Base-by-base conservation (phyloP, 1,140 invertebrate species). In the Atta texana region DNA sequence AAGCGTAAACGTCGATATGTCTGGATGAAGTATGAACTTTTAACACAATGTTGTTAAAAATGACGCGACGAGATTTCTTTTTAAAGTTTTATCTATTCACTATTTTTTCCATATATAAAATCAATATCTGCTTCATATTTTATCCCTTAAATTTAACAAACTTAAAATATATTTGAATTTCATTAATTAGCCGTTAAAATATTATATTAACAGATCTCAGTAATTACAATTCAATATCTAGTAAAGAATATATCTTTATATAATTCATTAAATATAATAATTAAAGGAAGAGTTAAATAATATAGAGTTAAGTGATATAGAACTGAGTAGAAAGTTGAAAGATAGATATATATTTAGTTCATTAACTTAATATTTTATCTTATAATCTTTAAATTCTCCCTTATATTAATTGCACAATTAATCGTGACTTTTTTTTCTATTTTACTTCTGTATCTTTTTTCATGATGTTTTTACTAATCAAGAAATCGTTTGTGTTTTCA, bases 401-500 rank as follows among this genome's bases (percentile, higher is more conserved):
- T 16, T 12, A 24, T 44, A 21, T 51, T 53, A 28, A 39, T 55
- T 21, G 51, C 51, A 53, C 18, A 49, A 31, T 77, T 28, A 28
- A 44, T 64, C 10, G 21, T 44, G 16, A 24, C 6, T 2, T 49
- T 21, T 49, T 49, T n/a, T 55, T 49, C 7, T 24, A 63, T n/a
- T 49, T 24, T 64, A 21, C 18, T 44, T 44, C 16, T 63, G 0
- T 14, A 2, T 6, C 0, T 18, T 49, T 24, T 24, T 74, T 59
- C 16, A 31, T 31, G 28, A n/a, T 14, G 39, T 64, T 77, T 68
- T 21, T 39, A 49, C 14, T 77, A 44, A 64, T n/a, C 39, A 31
- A 57, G 8, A 34, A 21, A 49, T 55, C 0, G 0, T 44, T 24
- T 64, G 16, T 71, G 1, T 72, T 77, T 51, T 8, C 95, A 97